Conservation (phyloP, 2,113 vertebrate species). For the Phaetusa simplex region DNA sequence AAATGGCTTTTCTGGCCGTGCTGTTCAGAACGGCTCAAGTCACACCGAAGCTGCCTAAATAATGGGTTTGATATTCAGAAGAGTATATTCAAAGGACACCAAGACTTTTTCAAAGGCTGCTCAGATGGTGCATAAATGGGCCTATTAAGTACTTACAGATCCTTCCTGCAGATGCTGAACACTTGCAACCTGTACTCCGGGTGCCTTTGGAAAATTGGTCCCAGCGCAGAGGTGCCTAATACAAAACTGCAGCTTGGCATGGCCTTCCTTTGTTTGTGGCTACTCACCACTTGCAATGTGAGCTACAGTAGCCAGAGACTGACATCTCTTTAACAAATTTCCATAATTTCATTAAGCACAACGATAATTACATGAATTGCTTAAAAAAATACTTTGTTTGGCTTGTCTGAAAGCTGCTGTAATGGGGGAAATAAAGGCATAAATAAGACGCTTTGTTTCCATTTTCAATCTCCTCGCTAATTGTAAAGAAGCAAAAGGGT, state of each 20-base stretch:
- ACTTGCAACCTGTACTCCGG: background rate
- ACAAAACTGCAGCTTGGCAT: background rate
- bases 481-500: conserved; percentile 7
- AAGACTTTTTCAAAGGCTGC: background rate
- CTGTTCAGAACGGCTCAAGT: background rate
- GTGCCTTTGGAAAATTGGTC: background rate
- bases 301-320: background rate
- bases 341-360: conserved; percentile 14
- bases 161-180: background rate
- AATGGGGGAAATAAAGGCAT: background rate
- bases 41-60: background rate
- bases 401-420: conserved; percentile 5
- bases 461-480: conserved; percentile 3
- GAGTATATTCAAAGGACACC: background rate
- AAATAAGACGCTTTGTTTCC: conserved; percentile 30
- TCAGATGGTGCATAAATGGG: background rate
- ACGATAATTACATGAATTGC: background rate
- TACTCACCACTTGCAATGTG: background rate
- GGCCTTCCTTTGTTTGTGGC: background rate
- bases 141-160: background rate
- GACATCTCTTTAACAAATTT: conserved; percentile 10
- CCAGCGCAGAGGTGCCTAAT: background rate
- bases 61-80: background rate
- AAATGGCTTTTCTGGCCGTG: background rate
- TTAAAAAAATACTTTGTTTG: conserved; percentile 25